Evolutionary conservation across 2,797 vertebrate genomes (phyloP), one percentile per base, ranked within the genome.

Genomic region (Gouania willdenowi): DNA sequence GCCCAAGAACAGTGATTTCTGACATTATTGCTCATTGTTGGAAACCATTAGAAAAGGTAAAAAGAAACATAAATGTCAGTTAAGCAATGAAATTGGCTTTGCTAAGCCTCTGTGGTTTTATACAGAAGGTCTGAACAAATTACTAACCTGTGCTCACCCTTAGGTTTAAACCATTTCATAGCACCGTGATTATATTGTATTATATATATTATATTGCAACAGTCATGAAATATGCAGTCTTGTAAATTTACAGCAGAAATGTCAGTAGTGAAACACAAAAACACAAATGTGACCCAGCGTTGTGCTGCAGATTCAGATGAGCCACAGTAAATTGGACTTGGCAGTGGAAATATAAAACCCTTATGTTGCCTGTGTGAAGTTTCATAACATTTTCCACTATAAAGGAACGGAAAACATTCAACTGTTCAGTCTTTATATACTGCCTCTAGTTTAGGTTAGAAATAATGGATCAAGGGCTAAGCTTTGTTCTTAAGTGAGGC

Each of bases 241-340:
- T 28, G 32, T 4, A 39, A 60, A 38, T 33, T n/a, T n/a, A n/a
- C n/a, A n/a, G n/a, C n/a, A n/a, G n/a, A n/a, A n/a, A n/a, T n/a
- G n/a, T 69, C 68, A 72, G 61, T 59, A 66, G 74, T 58, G 48
- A 62, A 63, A 60, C 42, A 20, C 33, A 60, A 55, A 10, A 45
- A 20, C 47, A 53, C 13, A 14, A 13, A 72, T 12, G 26, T 47
- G 60, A 32, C 63, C 31, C 32, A 33, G 22, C 20, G 19, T 55
- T 26, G n/a, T 51, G n/a, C 21, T 36, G 28, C 22, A 23, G 30
- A 8, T 39, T 59, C 19, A 63, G 9, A 13, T 14, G 13, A 49
- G 45, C 24, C 26, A 26, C 32, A 22, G 16, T 13, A 11, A 29
- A 13, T 17, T 16, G 26, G 33, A 49, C 34, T 32, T 41, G 26